Evolutionary conservation across 2,797 vertebrate genomes (phyloP).

Genomic region (Chromis chromis): DNA sequence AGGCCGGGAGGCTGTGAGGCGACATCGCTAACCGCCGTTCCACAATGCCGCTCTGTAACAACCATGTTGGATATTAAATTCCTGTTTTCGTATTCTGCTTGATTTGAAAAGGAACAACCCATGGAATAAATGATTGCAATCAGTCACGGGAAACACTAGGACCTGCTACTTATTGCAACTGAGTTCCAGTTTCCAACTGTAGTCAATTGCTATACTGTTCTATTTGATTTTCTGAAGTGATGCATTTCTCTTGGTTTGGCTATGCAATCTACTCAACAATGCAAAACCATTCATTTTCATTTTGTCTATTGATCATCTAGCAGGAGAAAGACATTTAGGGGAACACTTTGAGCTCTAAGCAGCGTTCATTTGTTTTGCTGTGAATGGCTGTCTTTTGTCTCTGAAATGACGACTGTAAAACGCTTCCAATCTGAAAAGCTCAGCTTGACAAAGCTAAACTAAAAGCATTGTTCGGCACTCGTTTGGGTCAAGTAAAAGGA

Average conservation of each 20-base stretch:
- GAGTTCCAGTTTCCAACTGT: slow-evolving; percentile 30
- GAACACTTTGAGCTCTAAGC: slow-evolving; percentile 30
- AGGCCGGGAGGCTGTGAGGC: no score
- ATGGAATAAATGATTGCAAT: slow-evolving; percentile 39
- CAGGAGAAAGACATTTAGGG: slow-evolving; percentile 36
- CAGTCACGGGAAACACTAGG: slow-evolving; percentile 33
- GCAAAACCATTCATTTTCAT: slow-evolving; percentile 65
- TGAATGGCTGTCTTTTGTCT: slow-evolving; percentile 50
- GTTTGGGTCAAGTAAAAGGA: slow-evolving; percentile 55
- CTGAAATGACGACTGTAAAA: slow-evolving; percentile 54
- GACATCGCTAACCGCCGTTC: no score
- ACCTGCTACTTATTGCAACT: slow-evolving; percentile 19
- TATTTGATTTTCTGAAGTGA: slow-evolving; percentile 63
- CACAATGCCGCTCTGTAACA: neutral
- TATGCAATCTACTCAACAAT: slow-evolving; percentile 47
- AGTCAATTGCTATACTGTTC: slow-evolving; percentile 54
- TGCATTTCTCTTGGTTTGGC: slow-evolving; percentile 57
- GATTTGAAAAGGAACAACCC: slow-evolving; percentile 6
- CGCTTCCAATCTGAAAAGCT: slow-evolving; percentile 45
- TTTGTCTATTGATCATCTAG: slow-evolving; percentile 65
- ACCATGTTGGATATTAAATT: slow-evolving; percentile 9
- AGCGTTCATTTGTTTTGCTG: slow-evolving; percentile 59
- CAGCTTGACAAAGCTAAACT: slow-evolving; percentile 38
- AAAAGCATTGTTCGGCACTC: slow-evolving; percentile 47
- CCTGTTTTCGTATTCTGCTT: slow-evolving; percentile 7